phyloP scores from a whole-genome alignment of 2,888 invertebrate species.

The Nomada flava region DNA sequence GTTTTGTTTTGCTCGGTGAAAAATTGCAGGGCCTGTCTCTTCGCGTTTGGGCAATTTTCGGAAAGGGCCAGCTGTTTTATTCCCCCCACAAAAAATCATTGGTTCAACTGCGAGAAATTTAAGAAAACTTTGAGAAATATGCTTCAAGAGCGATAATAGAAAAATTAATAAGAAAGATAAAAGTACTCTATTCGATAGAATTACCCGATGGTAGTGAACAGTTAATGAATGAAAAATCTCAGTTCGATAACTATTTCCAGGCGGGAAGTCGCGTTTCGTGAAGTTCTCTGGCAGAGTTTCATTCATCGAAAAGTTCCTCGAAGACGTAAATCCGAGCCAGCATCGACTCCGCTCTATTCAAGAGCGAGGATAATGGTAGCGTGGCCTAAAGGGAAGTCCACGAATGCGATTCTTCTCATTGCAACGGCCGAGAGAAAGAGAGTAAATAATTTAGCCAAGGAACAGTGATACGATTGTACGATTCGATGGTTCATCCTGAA shows the following conservation, averaged over 20 bases:
- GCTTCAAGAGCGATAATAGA: too few species aligned
- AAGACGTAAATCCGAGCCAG: constrained; percentile 14
- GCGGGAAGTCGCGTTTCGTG: not conserved
- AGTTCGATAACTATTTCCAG: constrained; percentile 10
- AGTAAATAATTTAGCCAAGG: constrained; percentile 58
- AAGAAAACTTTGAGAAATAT: too few species aligned
- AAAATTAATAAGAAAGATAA: too few species aligned
- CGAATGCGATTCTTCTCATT: constrained; percentile 44
- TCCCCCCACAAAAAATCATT: too few species aligned
- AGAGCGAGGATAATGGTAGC: constrained; percentile 19
- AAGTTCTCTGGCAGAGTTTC: constrained; percentile 4
- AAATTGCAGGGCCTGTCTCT: constrained; percentile 21
- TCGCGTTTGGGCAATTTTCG: not conserved
- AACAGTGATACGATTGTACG: constrained; percentile 43
- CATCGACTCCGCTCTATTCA: constrained; percentile 9
- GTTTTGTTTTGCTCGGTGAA: constrained; percentile 47
- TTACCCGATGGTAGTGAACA: not conserved
- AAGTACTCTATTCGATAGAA: not conserved
- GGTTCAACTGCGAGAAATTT: too few species aligned
- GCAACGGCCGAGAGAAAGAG: constrained; percentile 18
- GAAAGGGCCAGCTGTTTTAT: too few species aligned
- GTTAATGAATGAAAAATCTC: constrained; percentile 13
- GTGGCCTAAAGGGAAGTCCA: not conserved
- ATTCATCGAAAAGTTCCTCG: constrained; percentile 13
- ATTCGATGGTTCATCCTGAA: constrained; percentile 27